Percentiles rank a stretch among this genome's conserved stretches.
These are phyloP conservation scores for Campoletis sonorensis DNA, from an alignment of 1,140 invertebrate genomes.

Conservation along the genomic window DNA sequence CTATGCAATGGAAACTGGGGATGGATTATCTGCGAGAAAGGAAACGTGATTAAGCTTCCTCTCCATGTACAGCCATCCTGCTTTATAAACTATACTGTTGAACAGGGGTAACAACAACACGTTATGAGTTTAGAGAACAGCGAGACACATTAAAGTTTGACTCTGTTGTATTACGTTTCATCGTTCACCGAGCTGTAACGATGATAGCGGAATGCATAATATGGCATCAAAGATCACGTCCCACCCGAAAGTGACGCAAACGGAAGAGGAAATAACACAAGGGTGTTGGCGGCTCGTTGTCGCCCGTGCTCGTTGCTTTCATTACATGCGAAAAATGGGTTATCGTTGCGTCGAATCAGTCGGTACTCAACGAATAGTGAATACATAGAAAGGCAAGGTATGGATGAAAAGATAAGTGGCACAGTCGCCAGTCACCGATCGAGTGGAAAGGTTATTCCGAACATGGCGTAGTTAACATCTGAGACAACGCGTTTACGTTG, in stretches of 20 bases:
- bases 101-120: slow-evolving; percentile 6
- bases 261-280: slow-evolving; percentile 14
- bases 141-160: no score
- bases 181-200: slow-evolving; percentile 6
- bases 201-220: not conserved
- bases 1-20: not conserved
- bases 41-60: not conserved
- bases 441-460: not conserved
- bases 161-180: not conserved
- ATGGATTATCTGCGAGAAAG: not conserved
- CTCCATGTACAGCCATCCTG: not conserved
- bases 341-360: not conserved
- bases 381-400: slow-evolving; percentile 1
- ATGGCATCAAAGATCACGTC: not conserved
- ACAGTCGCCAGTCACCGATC: slow-evolving; percentile 34
- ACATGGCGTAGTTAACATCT: not conserved
- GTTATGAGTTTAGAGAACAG: not conserved
- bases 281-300: not conserved
- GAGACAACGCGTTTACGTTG: not conserved
- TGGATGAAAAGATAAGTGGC: not conserved
- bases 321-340: not conserved
- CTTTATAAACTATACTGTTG: not conserved
- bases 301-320: not conserved
- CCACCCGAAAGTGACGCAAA: not conserved
- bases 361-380: not conserved